Percentiles rank a stretch among this genome's conserved stretches.
Conservation (phyloP, 2,888 invertebrate genomes). For the Bombylius major region DNA sequence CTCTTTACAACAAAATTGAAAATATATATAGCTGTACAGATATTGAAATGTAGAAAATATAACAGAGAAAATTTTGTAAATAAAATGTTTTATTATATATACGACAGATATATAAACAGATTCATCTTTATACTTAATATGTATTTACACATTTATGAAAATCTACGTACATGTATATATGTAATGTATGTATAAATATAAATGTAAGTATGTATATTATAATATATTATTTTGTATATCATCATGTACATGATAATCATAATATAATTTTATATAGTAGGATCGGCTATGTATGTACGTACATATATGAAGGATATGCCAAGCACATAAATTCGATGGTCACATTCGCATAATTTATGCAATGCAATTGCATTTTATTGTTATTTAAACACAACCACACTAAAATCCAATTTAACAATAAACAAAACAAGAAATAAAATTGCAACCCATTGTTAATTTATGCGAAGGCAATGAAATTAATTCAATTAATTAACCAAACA, state of each 20-base stretch:
- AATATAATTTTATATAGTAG: no score
- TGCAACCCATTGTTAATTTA: slow-evolving; percentile 1
- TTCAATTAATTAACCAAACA: slow-evolving; percentile 7
- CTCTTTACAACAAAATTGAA: neutral
- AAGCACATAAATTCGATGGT: slow-evolving; percentile 6
- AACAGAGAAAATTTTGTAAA: no score
- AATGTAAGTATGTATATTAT: no score
- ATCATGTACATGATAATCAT: no score
- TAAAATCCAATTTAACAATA: neutral
- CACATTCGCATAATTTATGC: slow-evolving; percentile 12
- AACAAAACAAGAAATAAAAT: neutral
- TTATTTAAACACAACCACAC: slow-evolving; percentile 4
- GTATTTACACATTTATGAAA: neutral
- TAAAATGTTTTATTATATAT: no score
- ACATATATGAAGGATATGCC: slow-evolving; percentile 15
- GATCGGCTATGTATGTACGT: no score
- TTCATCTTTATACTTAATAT: no score
- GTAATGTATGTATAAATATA: neutral
- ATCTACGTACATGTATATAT: neutral
- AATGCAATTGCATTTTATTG: slow-evolving; percentile 9
- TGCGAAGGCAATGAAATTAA: slow-evolving; percentile 4
- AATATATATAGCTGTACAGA: no score
- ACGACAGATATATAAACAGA: no score
- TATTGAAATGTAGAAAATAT: no score
- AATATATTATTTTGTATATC: neutral